A percentile compares a stretch with the other conserved stretches of the same genome.
These are phyloP conservation scores for Dexiosoma caninum DNA, from an alignment of 2,888 invertebrate genomes.

Conservation along the genomic window DNA sequence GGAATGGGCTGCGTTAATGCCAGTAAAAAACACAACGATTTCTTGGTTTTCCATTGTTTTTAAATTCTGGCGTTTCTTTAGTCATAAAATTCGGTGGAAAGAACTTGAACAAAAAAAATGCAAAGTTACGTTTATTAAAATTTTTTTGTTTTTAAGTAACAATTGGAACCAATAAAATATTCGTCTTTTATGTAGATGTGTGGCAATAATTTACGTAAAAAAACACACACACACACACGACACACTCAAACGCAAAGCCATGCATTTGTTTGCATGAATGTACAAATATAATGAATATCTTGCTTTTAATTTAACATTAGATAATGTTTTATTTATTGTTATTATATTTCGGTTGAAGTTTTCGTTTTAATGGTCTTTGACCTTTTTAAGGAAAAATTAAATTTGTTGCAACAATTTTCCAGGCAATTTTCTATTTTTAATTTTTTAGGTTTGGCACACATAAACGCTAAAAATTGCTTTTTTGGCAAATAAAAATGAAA, in stretches of 20 bases:
- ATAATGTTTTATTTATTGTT: constrained; percentile 59
- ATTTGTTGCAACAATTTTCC: neutral
- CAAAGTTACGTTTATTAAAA: constrained; percentile 49
- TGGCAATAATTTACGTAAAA: neutral
- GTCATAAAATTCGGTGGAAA: constrained; percentile 29
- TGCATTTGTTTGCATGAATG: neutral
- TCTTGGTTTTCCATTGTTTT: neutral
- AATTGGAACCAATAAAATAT: constrained; percentile 22
- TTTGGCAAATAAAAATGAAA: neutral
- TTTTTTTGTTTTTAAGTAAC: neutral
- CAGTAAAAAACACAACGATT: neutral
- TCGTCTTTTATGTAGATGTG: neutral
- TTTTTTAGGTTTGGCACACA: neutral
- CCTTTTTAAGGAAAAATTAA: constrained; percentile 38
- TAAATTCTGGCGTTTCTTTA: constrained; percentile 25
- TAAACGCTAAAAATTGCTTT: neutral
- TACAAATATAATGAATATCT: constrained; percentile 8
- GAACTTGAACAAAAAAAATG: constrained; percentile 9
- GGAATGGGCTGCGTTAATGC: neutral
- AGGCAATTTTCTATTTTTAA: constrained; percentile 11
- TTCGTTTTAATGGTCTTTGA: constrained; percentile 54
- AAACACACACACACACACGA: neutral
- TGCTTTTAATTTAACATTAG: constrained; percentile 61
- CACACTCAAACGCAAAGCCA: neutral
- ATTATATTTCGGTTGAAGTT: constrained; percentile 39